Percentiles rank a stretch among this genome's conserved stretches.
phyloP scores from a whole-genome alignment of 2,113 vertebrate species.

The Cardinalis cardinalis region DNA sequence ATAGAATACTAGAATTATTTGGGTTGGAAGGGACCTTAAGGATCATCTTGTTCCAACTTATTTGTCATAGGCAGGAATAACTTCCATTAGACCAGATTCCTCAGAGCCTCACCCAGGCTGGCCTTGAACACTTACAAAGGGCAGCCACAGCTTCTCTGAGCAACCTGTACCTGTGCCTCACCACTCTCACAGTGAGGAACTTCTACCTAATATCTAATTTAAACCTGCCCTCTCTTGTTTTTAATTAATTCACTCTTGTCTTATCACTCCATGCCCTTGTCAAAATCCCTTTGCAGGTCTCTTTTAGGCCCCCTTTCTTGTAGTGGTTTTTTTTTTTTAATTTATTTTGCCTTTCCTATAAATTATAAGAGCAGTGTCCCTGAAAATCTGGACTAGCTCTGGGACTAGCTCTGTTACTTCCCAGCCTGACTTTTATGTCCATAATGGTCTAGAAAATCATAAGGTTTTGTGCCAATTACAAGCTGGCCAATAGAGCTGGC shows the following conservation, averaged over 20 bases:
- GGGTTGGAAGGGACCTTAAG: background rate
- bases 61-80: background rate
- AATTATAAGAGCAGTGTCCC: background rate
- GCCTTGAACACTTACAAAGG: background rate
- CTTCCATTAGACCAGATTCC: background rate
- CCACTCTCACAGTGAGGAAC: background rate
- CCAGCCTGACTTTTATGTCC: background rate
- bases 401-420: background rate
- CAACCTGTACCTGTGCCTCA: background rate
- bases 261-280: background rate
- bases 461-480: background rate
- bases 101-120: background rate
- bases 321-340: rapidly evolving
- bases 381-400: background rate
- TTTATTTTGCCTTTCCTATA: background rate
- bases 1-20: background rate
- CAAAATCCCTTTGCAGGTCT: background rate
- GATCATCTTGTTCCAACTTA: background rate
- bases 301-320: background rate
- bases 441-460: background rate
- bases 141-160: background rate
- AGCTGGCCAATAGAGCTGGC: background rate
- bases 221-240: background rate
- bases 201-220: background rate
- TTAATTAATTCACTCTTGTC: background rate